These are phyloP conservation scores for Peribatodes rhomboidaria DNA, from an alignment of 2,888 invertebrate species.

Conservation along the genomic window DNA sequence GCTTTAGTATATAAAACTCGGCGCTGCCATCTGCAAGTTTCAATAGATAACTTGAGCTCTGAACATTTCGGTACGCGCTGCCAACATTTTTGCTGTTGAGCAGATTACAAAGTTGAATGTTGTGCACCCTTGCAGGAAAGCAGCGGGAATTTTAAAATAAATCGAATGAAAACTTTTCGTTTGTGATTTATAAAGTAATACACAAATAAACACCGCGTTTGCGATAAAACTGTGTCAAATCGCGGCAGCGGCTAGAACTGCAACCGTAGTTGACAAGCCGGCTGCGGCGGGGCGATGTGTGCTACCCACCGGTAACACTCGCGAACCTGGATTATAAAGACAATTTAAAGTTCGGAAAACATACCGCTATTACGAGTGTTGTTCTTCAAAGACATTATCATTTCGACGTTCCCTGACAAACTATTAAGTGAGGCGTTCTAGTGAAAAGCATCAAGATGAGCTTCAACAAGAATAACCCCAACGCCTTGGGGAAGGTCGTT, in stretches of 20 bases:
- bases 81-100: slow-evolving; percentile 72
- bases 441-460: slow-evolving; percentile 77
- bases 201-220: slow-evolving; percentile 47
- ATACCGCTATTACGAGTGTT: slow-evolving; percentile 69
- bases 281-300: slow-evolving; percentile 64
- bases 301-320: slow-evolving; percentile 64
- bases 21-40: slow-evolving; percentile 86
- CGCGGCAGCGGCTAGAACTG: slow-evolving; percentile 53
- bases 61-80: slow-evolving; percentile 78
- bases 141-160: slow-evolving; percentile 71
- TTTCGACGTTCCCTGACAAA: slow-evolving; percentile 78
- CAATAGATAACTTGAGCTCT: slow-evolving; percentile 84
- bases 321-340: slow-evolving; percentile 77
- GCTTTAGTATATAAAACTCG: slow-evolving; percentile 82
- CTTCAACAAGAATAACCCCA: slow-evolving; percentile 84
- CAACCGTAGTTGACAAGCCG: slow-evolving; percentile 43
- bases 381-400: slow-evolving; percentile 74
- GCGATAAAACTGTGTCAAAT: slow-evolving; percentile 69
- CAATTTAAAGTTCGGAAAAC: slow-evolving; percentile 58
- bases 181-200: slow-evolving; percentile 18
- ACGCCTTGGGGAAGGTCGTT: slow-evolving; percentile 83
- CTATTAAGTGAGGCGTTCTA: slow-evolving; percentile 50
- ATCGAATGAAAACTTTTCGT: slow-evolving; percentile 57
- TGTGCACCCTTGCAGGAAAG: slow-evolving; percentile 68
- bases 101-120: slow-evolving; percentile 70